Percentiles rank a stretch among this genome's conserved stretches.
Evolutionary conservation across 2,888 invertebrate genomes (phyloP).

Genomic region (Synergus gifuensis): DNA sequence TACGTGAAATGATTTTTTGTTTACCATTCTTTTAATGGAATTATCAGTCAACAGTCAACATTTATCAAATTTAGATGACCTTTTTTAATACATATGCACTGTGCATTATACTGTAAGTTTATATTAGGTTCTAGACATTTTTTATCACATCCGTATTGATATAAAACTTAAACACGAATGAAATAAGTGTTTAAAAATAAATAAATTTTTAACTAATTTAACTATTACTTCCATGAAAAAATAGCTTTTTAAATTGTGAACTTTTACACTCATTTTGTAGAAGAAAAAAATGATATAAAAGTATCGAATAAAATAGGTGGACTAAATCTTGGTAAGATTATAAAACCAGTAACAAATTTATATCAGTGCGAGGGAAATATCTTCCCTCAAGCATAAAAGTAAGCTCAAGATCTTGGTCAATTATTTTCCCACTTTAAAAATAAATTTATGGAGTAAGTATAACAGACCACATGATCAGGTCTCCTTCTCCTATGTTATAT

Average conservation of each 20-base stretch:
- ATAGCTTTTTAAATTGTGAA: no score
- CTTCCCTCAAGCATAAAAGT: neutral
- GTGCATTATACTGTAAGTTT: neutral
- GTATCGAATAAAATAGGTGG: neutral
- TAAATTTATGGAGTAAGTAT: constrained; percentile 1
- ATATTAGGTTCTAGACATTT: neutral
- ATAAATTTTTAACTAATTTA: no score
- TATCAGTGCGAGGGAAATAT: neutral
- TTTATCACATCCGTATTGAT: neutral
- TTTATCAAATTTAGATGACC: neutral
- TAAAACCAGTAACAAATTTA: neutral
- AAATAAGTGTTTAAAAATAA: no score
- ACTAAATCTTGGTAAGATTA: neutral
- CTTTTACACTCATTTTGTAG: neutral
- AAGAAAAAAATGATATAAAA: neutral
- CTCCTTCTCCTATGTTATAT: neutral
- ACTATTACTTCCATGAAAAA: no score
- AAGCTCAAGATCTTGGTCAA: constrained; percentile 32
- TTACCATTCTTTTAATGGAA: neutral
- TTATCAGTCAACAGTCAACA: neutral
- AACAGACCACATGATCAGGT: constrained; percentile 22
- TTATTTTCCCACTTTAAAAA: constrained; percentile 20
- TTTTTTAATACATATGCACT: neutral
- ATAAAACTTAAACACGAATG: neutral
- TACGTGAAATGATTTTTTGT: neutral